A percentile compares a stretch with the other conserved stretches of the same genome.
phyloP scores from a whole-genome alignment of 2,888 invertebrate genomes.

The Congeria kusceri region DNA sequence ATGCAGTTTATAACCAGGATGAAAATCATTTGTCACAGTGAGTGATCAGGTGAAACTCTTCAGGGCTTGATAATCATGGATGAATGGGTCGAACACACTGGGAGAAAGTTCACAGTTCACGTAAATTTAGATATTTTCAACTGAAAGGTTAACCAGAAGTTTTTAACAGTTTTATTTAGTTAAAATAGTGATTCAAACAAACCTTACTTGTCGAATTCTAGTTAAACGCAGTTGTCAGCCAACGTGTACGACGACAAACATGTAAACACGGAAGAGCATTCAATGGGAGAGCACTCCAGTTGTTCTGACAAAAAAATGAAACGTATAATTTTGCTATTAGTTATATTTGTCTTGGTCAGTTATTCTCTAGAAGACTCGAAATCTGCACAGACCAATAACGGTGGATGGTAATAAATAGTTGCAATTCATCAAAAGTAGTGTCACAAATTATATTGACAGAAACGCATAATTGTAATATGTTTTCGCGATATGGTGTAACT shows the following conservation, averaged over 20 bases:
- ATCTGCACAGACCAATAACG: neutral
- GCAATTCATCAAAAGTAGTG: neutral
- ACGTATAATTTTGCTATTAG: neutral
- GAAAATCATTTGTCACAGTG: no score
- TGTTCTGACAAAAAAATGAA: neutral
- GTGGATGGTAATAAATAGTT: neutral
- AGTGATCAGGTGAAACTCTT: no score
- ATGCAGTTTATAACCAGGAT: no score
- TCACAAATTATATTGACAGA: neutral
- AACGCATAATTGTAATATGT: neutral
- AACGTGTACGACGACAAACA: neutral
- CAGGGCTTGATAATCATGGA: no score
- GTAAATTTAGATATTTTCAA: no score
- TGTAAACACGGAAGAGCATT: neutral
- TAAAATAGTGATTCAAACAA: neutral
- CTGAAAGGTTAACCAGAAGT: no score
- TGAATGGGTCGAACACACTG: no score
- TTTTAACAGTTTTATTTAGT: neutral
- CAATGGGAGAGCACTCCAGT: neutral
- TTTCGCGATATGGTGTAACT: neutral
- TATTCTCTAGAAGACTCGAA: neutral
- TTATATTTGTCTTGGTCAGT: neutral
- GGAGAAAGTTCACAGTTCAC: no score
- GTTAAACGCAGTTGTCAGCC: neutral
- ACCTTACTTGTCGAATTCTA: neutral